These are phyloP conservation scores for Drosophila parthenogenetica DNA, from an alignment of 2,888 invertebrate species.

Conservation along the genomic window DNA sequence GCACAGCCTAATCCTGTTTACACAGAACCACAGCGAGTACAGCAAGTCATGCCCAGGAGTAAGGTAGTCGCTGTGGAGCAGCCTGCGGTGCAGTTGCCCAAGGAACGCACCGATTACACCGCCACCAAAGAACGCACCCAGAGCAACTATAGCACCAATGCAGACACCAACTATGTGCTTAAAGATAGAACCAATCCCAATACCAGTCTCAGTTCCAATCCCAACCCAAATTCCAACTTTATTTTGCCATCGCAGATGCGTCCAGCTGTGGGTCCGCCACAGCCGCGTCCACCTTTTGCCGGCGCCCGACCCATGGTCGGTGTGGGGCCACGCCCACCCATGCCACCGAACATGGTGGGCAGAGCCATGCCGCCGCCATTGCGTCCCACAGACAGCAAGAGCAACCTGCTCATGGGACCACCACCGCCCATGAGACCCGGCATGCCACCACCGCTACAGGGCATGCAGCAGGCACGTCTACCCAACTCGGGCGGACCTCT, in stretches of 20 bases:
- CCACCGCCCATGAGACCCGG: constrained; percentile 72
- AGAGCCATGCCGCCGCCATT: constrained; percentile 82
- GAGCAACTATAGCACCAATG: constrained; percentile 23
- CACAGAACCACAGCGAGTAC: constrained; percentile 11
- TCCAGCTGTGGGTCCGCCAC: constrained; percentile 73
- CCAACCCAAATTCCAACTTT: constrained; percentile 44
- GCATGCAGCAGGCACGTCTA: constrained; percentile 76
- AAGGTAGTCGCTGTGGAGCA: constrained; percentile 23
- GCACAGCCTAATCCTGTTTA: constrained; percentile 20
- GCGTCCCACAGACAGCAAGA: constrained; percentile 85
- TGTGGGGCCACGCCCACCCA: constrained; percentile 79
- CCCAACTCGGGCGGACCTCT: constrained; percentile 70
- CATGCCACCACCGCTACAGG: constrained; percentile 67
- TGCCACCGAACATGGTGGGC: constrained; percentile 75
- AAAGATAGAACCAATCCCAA: constrained; percentile 13
- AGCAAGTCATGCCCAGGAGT: constrained; percentile 7
- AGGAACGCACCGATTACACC: constrained; percentile 28
- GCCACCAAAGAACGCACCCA: constrained; percentile 56
- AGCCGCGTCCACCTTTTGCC: constrained; percentile 78
- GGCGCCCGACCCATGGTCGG: constrained; percentile 74
- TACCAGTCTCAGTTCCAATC: constrained; percentile 11
- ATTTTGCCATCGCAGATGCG: constrained; percentile 81
- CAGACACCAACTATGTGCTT: constrained; percentile 15
- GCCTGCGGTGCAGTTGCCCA: constrained; percentile 1
- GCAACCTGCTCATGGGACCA: constrained; percentile 82